Percentiles rank a stretch among this genome's conserved stretches.
Evolutionary conservation across 2,113 vertebrate genomes (phyloP).

Genomic region (Bufo bufo): DNA sequence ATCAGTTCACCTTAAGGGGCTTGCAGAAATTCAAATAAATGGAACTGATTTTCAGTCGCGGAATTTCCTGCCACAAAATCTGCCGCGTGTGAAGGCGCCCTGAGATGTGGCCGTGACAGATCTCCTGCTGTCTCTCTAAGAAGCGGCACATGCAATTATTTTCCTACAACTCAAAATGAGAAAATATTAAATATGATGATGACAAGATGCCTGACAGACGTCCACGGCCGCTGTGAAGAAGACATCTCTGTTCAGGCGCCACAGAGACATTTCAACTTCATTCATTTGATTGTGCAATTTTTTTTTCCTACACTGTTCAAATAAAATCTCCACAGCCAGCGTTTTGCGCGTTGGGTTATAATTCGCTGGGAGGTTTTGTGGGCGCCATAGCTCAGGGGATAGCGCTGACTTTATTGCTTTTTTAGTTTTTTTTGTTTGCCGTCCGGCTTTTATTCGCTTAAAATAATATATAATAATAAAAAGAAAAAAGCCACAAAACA

Average conservation of each 20-base stretch:
- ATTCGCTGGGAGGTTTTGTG: constrained; percentile 30
- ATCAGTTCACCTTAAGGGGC: too few relatives aligned
- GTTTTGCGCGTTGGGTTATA: constrained; percentile 23
- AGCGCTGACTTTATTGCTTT: constrained; percentile 7
- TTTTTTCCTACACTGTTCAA: not conserved
- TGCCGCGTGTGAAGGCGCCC: not conserved
- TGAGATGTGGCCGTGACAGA: constrained; percentile 7
- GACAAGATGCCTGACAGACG: constrained; percentile 47
- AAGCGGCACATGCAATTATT: constrained; percentile 48
- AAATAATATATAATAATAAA: not conserved
- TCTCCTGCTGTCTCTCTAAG: constrained; percentile 1
- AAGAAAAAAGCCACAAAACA: not conserved
- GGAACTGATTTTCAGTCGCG: too few relatives aligned
- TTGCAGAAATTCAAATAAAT: too few relatives aligned
- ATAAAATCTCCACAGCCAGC: constrained; percentile 1
- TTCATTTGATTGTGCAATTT: constrained; percentile 26
- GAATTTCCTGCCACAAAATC: too few relatives aligned
- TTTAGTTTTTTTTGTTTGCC: not conserved
- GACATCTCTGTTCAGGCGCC: not conserved
- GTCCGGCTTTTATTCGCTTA: not conserved
- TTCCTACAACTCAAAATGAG: constrained; percentile 19
- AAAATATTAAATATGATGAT: constrained; percentile 41
- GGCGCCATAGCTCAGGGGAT: constrained; percentile 1
- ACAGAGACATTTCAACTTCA: constrained; percentile 3
- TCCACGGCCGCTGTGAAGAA: not conserved